Evolutionary conservation across 2,888 invertebrate species (phyloP).

Genomic region (Elmis aenea): DNA sequence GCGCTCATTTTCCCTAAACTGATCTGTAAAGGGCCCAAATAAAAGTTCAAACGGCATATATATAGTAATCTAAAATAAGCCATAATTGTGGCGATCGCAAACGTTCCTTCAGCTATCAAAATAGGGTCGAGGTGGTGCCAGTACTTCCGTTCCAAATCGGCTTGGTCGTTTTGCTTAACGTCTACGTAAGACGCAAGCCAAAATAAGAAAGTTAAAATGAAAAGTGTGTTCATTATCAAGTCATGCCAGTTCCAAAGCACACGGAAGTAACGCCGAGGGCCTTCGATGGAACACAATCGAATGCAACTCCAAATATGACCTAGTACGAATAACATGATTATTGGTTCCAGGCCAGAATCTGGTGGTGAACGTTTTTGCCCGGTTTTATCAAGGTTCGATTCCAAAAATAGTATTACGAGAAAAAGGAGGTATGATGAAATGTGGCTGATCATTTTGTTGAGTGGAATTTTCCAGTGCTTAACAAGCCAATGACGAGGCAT

Average conservation of each 20-base stretch:
- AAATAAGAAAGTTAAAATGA: conserved; percentile 56
- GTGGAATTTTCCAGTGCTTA: conserved; percentile 57
- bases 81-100: conserved; percentile 62
- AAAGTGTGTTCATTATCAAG: conserved; percentile 54
- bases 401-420: conserved; percentile 56
- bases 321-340: conserved; percentile 49
- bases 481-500: conserved; percentile 48
- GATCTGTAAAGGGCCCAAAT: conserved; percentile 62
- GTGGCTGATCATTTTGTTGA: conserved; percentile 68
- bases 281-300: conserved; percentile 54
- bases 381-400: conserved; percentile 57
- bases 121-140: conserved; percentile 63
- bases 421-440: conserved; percentile 63
- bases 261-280: conserved; percentile 53
- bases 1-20: conserved; percentile 63
- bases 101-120: conserved; percentile 61
- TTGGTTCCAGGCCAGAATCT: conserved; percentile 50
- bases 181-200: conserved; percentile 59
- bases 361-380: conserved; percentile 56
- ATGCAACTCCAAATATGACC: conserved; percentile 55
- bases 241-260: conserved; percentile 62
- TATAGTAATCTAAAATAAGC: conserved; percentile 60
- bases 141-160: conserved; percentile 56
- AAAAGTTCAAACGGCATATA: conserved; percentile 58
- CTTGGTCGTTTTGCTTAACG: conserved; percentile 45